Conservation (phyloP, 2,888 invertebrate species). For the Dolomedes plantarius region DNA sequence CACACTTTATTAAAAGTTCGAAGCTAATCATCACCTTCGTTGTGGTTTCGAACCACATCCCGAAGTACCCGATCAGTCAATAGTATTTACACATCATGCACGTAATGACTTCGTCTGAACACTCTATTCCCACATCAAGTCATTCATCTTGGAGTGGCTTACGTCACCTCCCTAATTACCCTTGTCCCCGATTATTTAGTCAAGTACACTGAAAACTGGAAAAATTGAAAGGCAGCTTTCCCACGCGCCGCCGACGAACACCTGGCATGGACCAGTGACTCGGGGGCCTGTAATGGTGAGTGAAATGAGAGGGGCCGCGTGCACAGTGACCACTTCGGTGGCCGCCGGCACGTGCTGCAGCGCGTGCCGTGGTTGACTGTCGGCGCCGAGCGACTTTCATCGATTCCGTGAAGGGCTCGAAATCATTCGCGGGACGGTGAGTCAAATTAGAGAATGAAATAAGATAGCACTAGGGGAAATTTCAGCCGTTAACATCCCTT, state of each 20-base stretch:
- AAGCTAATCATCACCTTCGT: no score
- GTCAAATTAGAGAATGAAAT: background rate
- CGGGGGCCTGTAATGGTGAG: conserved; percentile 39
- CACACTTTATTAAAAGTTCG: no score
- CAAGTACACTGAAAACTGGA: conserved; percentile 14
- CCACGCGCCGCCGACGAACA: conserved; percentile 32
- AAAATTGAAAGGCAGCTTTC: conserved; percentile 48
- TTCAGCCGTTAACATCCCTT: no score
- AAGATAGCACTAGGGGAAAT: no score
- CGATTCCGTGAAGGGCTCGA: background rate
- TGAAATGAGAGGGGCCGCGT: conserved; percentile 49
- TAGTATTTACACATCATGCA: background rate
- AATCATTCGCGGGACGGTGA: background rate
- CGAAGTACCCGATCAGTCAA: no score
- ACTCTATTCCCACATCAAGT: background rate
- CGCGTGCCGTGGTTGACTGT: conserved; percentile 13
- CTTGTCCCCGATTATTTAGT: conserved; percentile 23
- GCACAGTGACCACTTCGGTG: conserved; percentile 60
- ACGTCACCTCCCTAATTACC: conserved; percentile 39
- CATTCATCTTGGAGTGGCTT: conserved; percentile 5
- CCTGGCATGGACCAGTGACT: conserved; percentile 34
- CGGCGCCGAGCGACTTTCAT: background rate
- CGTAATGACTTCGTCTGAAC: background rate
- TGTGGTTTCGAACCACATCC: no score
- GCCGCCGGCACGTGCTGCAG: conserved; percentile 40